Conservation (phyloP, 2,797 vertebrate genomes). For the Falco naumanni region DNA sequence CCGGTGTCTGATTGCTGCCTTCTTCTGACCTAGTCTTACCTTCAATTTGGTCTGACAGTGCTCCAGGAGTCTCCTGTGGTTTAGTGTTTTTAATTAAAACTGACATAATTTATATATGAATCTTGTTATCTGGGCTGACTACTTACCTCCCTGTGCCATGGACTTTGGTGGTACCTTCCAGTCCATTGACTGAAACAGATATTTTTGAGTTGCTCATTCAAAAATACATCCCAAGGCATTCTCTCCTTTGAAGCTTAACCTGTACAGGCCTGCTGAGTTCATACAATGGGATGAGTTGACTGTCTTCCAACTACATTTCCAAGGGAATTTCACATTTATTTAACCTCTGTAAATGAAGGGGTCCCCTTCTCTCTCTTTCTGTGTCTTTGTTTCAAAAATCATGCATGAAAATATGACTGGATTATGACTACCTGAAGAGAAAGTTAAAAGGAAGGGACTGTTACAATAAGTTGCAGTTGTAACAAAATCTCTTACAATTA, state of each 20-base stretch:
- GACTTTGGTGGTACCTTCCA: not conserved
- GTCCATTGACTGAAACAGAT: not conserved
- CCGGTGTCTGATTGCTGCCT: not conserved
- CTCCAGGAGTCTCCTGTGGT: fast-evolving
- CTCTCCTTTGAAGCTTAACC: not conserved
- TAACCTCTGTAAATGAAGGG: not conserved
- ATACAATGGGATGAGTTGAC: not conserved
- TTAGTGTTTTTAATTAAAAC: not conserved
- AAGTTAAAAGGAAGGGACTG: not conserved
- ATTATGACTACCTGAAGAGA: not conserved
- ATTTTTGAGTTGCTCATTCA: not conserved
- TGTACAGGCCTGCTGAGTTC: not conserved
- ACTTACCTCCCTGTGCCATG: not conserved
- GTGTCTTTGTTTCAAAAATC: not conserved
- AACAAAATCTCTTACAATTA: not conserved
- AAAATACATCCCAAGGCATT: not conserved
- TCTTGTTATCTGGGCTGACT: not conserved
- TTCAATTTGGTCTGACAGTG: not conserved
- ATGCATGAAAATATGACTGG: not conserved
- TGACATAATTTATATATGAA: not conserved
- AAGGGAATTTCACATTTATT: not conserved
- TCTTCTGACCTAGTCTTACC: not conserved
- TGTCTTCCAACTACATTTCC: not conserved
- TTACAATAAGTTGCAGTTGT: not conserved
- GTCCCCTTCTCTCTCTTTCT: not conserved